Evolutionary conservation across 2,797 vertebrate genomes (phyloP).

Genomic region (Catharus ustulatus): DNA sequence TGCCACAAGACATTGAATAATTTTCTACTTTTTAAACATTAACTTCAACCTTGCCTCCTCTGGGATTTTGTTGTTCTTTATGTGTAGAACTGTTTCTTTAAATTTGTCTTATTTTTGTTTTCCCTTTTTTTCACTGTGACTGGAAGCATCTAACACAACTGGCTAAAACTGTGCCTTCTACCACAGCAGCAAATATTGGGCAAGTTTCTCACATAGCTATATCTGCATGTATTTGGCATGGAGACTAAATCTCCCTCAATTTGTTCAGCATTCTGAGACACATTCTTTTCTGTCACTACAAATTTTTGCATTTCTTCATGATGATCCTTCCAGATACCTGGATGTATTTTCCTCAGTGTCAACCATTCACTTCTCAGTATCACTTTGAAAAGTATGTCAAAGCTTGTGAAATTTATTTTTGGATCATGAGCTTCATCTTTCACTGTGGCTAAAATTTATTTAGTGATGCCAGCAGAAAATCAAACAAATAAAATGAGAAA

Average conservation of each 20-base stretch:
- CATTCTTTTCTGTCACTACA: not conserved
- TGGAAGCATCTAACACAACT: not conserved
- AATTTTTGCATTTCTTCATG: not conserved
- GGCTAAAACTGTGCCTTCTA: not conserved
- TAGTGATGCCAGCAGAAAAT: not conserved
- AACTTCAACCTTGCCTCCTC: not conserved
- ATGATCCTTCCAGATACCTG: not conserved
- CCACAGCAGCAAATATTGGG: not conserved
- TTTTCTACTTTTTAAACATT: not conserved
- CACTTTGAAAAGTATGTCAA: not conserved
- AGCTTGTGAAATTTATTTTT: conserved; percentile 7
- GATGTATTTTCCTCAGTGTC: not conserved
- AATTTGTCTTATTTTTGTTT: not conserved
- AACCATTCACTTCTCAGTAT: not conserved
- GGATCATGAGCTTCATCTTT: not conserved
- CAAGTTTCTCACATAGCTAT: not conserved
- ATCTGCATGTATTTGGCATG: not conserved
- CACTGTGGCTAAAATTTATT: not conserved
- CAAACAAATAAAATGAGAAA: not conserved
- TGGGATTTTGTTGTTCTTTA: not conserved
- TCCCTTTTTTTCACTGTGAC: not conserved
- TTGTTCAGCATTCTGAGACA: not conserved
- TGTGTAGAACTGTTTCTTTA: not conserved
- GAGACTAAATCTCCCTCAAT: not conserved
- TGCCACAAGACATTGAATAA: not conserved